Base-by-base conservation (phyloP, 2,113 vertebrate genomes). In the Ptilonorhynchus violaceus region DNA sequence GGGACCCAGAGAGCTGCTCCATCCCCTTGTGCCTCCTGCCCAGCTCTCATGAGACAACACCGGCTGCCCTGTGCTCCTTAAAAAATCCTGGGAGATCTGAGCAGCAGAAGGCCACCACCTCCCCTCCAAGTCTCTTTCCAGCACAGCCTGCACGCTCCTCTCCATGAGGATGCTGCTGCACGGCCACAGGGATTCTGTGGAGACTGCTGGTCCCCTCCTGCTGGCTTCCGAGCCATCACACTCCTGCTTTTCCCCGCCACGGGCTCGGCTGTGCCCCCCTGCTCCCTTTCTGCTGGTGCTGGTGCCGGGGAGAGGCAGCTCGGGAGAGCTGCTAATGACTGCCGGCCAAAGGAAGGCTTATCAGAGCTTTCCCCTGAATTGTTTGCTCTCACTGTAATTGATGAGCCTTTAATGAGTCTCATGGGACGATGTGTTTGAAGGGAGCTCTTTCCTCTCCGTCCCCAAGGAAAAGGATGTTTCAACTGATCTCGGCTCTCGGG, bases 401-500 rank as follows among this genome's bases (percentile, higher is more conserved):
- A 94, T 66, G 85, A 86, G 92, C 37, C 91, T 93, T 91, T 96
- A 97, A 95, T 49, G 84, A 97, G 97, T 75, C 97, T 95, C 91
- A 10, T 7, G 95, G 93, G 97, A 93, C 1, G 1, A n/a, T 23
- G 64, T 7, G 66, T 93, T 95, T 84, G 91, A 96, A 93, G 94
- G 92, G 91, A 89, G 95, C 37, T 58, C 89, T 89, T 64, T 95
- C 91, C 85, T 93, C 85, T 87, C 88, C 1, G 5, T 92, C 95
- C 92, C 97, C 2, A 4, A 93, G 95, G 95, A 90, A 94, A 91
- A 88, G 0, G 67, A 63, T 67, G 39, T 78, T 92, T 95, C 93
- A 96, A 95, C 88, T 91, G 82, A 85, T 88, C 89, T 93, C 7
- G 8, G 94, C 85, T 96, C 95, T 72, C 4, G 2, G 90, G 93